phyloP scores from a whole-genome alignment of 1,140 invertebrate species.

The Riptortus pedestris region DNA sequence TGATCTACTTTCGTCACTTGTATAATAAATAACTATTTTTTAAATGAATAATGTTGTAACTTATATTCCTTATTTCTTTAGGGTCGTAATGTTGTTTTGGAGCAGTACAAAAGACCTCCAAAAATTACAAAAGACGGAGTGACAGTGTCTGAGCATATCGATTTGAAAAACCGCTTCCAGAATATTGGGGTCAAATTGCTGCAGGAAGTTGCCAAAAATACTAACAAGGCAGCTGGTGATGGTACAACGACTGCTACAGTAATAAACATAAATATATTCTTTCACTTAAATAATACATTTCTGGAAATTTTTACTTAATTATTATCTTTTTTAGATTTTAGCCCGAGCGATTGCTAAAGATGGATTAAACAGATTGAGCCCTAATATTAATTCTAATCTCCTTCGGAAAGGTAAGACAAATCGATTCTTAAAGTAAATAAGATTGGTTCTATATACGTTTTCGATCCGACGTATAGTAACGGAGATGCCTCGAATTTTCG shows the following conservation, averaged over 20 bases:
- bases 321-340: constrained; percentile 37
- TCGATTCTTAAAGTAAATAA: no score
- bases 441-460: no score
- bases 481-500: no score
- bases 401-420: constrained; percentile 42
- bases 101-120: constrained; percentile 53
- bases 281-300: no score
- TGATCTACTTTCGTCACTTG: no score
- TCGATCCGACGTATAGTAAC: no score
- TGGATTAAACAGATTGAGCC: constrained; percentile 60
- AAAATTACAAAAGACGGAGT: constrained; percentile 72
- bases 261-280: no score
- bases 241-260: constrained; percentile 64
- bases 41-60: not conserved
- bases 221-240: constrained; percentile 66
- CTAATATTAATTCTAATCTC: constrained; percentile 62
- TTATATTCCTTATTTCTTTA: constrained; percentile 31
- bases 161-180: constrained; percentile 62
- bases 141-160: constrained; percentile 64
- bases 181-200: constrained; percentile 65
- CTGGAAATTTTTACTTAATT: no score
- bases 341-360: constrained; percentile 58
- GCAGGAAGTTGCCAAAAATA: constrained; percentile 70
- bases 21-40: no score
- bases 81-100: constrained; percentile 64